Percentiles rank a stretch among this genome's conserved stretches.
Evolutionary conservation across 92 coral and sea anemone species (phyloP).

Genomic region (Epizoanthus illoricatus): DNA sequence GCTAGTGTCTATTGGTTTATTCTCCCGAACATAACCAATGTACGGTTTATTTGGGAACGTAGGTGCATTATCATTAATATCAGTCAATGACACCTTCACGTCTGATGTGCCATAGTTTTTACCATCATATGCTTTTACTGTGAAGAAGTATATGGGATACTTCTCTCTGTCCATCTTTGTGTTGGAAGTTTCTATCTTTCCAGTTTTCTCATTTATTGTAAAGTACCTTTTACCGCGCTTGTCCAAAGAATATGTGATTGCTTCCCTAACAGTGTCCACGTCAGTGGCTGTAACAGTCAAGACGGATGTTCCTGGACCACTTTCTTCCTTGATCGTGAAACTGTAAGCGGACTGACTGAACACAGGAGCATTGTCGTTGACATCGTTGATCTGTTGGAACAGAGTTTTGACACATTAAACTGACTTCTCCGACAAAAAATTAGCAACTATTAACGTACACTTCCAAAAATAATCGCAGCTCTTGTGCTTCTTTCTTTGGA

Average conservation of each 20-base stretch:
- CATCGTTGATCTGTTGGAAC: slow-evolving; percentile 60
- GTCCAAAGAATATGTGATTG: slow-evolving; percentile 57
- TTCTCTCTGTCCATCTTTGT: slow-evolving; percentile 66
- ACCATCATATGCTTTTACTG: slow-evolving; percentile 78
- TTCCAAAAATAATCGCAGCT: no score
- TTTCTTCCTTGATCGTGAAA: slow-evolving; percentile 58
- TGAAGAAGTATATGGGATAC: slow-evolving; percentile 58
- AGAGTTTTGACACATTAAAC: no score
- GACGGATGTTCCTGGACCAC: slow-evolving; percentile 47
- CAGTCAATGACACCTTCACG: slow-evolving; percentile 62
- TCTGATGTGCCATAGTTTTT: slow-evolving; percentile 60
- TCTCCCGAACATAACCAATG: slow-evolving; percentile 74
- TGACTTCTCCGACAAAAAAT: no score
- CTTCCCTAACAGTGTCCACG: slow-evolving; percentile 48
- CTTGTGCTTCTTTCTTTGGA: no score
- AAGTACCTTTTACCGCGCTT: slow-evolving; percentile 53
- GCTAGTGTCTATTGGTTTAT: slow-evolving; percentile 58
- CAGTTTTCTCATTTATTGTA: slow-evolving; percentile 48
- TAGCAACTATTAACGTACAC: no score
- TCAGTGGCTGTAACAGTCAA: slow-evolving; percentile 70
- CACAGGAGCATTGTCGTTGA: slow-evolving; percentile 73
- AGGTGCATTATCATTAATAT: slow-evolving; percentile 78
- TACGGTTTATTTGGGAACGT: slow-evolving; percentile 79
- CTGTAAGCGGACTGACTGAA: slow-evolving; percentile 64
- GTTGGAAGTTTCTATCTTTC: slow-evolving; percentile 69